Base-by-base conservation (phyloP, 1,140 invertebrate species). In the Pristionchus pacificus region DNA sequence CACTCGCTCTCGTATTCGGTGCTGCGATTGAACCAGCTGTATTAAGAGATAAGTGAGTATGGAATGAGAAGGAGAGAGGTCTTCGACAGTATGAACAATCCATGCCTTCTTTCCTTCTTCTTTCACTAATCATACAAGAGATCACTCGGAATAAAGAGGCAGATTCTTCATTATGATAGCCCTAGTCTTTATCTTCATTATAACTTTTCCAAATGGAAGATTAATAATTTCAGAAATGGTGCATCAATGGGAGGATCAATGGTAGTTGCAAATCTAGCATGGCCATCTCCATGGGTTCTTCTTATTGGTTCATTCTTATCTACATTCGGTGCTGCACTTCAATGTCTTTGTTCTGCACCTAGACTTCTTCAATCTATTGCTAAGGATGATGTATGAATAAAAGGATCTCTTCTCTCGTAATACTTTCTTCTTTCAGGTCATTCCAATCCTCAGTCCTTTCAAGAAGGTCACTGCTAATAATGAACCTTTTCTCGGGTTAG, bases 221-320 rank as follows among this genome's bases (percentile, higher is more conserved):
- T 57, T 6, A 19, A 15, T 25, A 15, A 57, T 38, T 78, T 38
- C 66, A 77, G 74, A 64, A 81, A 82, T 59, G 80, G 80, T 14
- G 70, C 75, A 25, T 75, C 77, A 24, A 24, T 83, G 3, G 70
- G 74, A 49, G 81, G 82, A 25, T 68, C 77, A 30, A 84, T 84
- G 81, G 80, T 83, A 27, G 81, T 81, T 1, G 82, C 81, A 1
- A 69, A 65, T 3, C 70, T 83, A 15, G 79, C 81, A 1, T 83
- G 81, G 81, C 81, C 81, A 13, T 94, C 95, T 84, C 90, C 95
- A 79, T 93, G 93, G 93, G 93, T 98, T 0, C 96, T 99, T 77
- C 85, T 98, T 70, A 91, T 98, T 80, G 97, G 97, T 25, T 96
- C 95, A 0, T 95, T 98, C 84, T 87, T 98, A 0, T 98, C 96